Evolutionary conservation across 2,888 invertebrate genomes (phyloP).

Genomic region (Diarsia rubi): DNA sequence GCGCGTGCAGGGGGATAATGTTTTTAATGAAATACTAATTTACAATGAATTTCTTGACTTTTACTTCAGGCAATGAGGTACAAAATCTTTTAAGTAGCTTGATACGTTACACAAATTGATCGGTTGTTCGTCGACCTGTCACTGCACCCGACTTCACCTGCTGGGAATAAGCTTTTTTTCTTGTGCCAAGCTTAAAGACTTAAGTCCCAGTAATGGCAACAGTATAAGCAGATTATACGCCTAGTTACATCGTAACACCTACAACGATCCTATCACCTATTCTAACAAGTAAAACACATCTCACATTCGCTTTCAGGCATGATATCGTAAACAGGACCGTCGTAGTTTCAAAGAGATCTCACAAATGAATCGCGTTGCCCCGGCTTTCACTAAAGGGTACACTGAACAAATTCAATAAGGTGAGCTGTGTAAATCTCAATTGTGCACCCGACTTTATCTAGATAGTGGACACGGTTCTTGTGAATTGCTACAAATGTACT

Average conservation of each 20-base stretch:
- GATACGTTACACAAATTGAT: no score
- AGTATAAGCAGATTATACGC: background rate
- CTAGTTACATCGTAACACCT: background rate
- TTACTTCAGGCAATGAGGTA: no score
- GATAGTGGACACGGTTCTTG: constrained; percentile 71
- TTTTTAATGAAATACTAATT: no score
- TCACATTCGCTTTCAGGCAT: constrained; percentile 19
- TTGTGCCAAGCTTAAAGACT: background rate
- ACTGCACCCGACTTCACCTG: no score
- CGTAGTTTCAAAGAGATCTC: constrained; percentile 64
- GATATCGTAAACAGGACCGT: constrained; percentile 35
- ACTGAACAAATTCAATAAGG: constrained; percentile 80
- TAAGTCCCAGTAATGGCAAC: background rate
- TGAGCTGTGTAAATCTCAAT: constrained; percentile 82
- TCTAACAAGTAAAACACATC: constrained; percentile 20
- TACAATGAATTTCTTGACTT: no score
- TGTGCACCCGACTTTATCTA: constrained; percentile 76
- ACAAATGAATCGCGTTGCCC: constrained; percentile 72
- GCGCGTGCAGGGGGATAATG: no score
- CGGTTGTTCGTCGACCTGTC: no score
- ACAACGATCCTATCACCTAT: constrained; percentile 11
- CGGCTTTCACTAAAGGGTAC: constrained; percentile 61
- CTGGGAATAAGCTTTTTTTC: no score
- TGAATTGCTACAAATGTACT: constrained; percentile 74
- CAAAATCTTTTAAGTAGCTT: no score